Evolutionary conservation across 1,140 invertebrate genomes (phyloP), one percentile per base, ranked within the genome.

Genomic region (Nomia melanderi): DNA sequence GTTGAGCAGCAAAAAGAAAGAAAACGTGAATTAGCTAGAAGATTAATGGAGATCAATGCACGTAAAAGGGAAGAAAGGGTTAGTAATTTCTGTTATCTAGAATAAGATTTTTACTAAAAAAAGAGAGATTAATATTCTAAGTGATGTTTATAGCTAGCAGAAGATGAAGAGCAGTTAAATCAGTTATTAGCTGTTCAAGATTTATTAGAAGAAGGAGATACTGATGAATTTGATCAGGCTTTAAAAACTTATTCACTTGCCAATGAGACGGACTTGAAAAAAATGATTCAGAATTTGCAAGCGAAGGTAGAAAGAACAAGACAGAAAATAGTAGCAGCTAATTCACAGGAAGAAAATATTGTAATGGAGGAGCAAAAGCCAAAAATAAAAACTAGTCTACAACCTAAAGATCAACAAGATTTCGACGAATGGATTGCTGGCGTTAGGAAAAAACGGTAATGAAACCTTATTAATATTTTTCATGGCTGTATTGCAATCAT

Each of bases 131-230:
- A 59, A 33, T 20, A 14, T 69, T 29, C 71, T 84, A 53, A 63
- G 67, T 77, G 31, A 57, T 73, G 65, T 60, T 69, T 90, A 44
- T 81, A 95, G 94, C 90, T 98, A 20, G 95, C 95, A 41, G 96
- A 97, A 92, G 97, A 98, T 90, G 97, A 98, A 89, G 96, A 98
- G 85, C 96, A 97, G 87, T 89, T 98, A 25, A 95, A 95, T 86
- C 95, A 97, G 77, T 91, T 98, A 29, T 90, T 96, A 65, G 94
- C 95, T 62, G 93, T 98, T 74, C 95, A 97, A 92, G 96, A 97
- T 88, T 90, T 96, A 78, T 91, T 96, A 66, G 95, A 96, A 81
- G 96, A 96, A 89, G 96, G 95, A 9, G 96, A 97, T 82, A 94
- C 94, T 5, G 95, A 96, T 76, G 95, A 96, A 89, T 95, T 96